Evolutionary conservation across 2,113 vertebrate species (phyloP), one percentile per base, ranked within the genome.

Genomic region (Puntigrus tetrazona): DNA sequence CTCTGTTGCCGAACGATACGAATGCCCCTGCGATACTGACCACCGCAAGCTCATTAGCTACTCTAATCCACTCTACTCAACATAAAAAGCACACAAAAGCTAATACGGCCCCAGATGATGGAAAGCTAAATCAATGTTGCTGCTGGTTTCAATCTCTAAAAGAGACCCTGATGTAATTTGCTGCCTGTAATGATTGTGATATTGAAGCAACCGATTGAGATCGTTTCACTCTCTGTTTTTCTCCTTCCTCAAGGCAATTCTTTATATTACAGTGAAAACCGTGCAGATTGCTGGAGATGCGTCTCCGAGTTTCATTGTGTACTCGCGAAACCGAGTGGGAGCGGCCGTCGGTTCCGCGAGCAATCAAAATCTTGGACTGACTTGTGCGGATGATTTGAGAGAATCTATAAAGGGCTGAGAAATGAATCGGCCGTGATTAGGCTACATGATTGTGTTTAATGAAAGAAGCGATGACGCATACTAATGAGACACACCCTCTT

Each of bases 391-490:
- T 91, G 89, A 92, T 91, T 91, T 91, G 92, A 93, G 90, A 83
- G 90, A 92, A 92, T 91, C 91, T 92, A 92, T 88, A 88, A 86
- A 86, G 41, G 87, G 89, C 88, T 82, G 89, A 86, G 87, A 91
- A 92, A 93, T 92, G 90, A 91, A 94, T 94, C 92, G 90, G 90
- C 90, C 90, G 89, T 92, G 92, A 94, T 93, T 93, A 94, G 92
- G 88, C 88, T 88, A 88, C 91, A 88, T 92, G 93, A 94, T 94
- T 94, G 91, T 90, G 91, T 92, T 92, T 93, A 92, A 92, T 90
- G 90, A 90, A 92, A 91, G 89, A 86, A 89, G 89, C 89, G 86
- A 88, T 90, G 81, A 81, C 74, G 89, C 85, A 29, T 86, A 86
- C 88, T 90, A 91, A 92, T 92, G 92, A 91, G 92, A 91, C 73